These are phyloP conservation scores for Trachymyrmex cornetzi DNA, from an alignment of 1,140 invertebrate genomes.

Conservation along the genomic window DNA sequence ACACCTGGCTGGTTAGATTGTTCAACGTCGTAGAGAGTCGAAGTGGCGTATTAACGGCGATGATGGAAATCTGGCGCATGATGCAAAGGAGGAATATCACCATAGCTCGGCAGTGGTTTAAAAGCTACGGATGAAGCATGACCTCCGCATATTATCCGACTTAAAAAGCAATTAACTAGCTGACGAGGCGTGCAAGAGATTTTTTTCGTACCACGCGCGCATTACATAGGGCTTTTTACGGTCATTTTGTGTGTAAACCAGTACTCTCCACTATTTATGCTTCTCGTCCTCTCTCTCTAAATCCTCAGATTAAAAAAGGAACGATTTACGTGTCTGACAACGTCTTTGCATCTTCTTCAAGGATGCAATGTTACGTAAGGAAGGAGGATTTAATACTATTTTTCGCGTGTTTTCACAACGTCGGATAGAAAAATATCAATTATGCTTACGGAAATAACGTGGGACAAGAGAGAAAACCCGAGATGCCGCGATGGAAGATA, in stretches of 20 bases:
- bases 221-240: conserved; percentile 37
- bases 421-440: conserved; percentile 42
- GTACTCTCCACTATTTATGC: conserved; percentile 23
- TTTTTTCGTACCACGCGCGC: conserved; percentile 48
- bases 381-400: conserved; percentile 43
- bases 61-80: conserved; percentile 19
- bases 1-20: not conserved
- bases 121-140: conserved; percentile 56
- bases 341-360: not conserved
- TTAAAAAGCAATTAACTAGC: conserved; percentile 69
- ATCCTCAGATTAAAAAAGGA: not conserved
- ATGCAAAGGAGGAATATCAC: conserved; percentile 5
- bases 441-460: conserved; percentile 39
- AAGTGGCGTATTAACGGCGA: conserved; percentile 27
- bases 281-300: not conserved
- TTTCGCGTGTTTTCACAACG: not conserved
- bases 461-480: not conserved
- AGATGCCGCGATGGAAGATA: not conserved
- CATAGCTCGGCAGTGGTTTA: conserved; percentile 38
- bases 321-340: not conserved
- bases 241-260: conserved; percentile 26
- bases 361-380: not conserved
- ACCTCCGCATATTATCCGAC: conserved; percentile 53
- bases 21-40: conserved; percentile 10
- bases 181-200: conserved; percentile 34